Percentiles rank a stretch among this genome's conserved stretches.
phyloP scores from a whole-genome alignment of 2,113 vertebrate species.

The Corapipo altera region DNA sequence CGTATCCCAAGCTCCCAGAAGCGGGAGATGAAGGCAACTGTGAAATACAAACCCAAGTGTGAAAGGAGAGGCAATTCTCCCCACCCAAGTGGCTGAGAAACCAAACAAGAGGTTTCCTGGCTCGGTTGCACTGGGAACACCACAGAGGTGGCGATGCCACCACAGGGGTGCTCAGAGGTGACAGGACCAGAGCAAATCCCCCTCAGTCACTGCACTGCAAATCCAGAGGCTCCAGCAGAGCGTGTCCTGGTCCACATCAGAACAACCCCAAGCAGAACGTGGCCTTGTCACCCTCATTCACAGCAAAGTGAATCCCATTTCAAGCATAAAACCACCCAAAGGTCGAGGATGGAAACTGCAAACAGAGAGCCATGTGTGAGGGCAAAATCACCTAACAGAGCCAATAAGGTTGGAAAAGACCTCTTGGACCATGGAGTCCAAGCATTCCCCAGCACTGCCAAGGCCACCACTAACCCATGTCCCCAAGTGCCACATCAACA shows the following conservation, averaged over 20 bases:
- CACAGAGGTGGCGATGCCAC: accelerated
- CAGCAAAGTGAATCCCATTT: background rate
- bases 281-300: background rate
- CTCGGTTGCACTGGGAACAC: background rate
- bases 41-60: background rate
- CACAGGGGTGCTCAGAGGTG: background rate
- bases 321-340: background rate
- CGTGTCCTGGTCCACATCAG: background rate
- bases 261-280: background rate
- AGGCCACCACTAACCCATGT: background rate
- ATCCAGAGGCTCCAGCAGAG: background rate
- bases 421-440: background rate
- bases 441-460: background rate
- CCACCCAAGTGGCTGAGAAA: background rate
- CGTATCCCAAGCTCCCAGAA: background rate
- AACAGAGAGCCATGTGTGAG: background rate
- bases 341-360: background rate
- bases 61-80: background rate
- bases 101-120: background rate
- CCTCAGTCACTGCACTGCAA: background rate
- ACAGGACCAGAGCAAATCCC: background rate
- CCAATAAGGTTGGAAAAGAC: background rate
- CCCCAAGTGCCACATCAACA: background rate
- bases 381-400: background rate
- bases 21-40: background rate